Evolutionary conservation across 2,888 invertebrate genomes (phyloP).

Genomic region (Drosophila helvetica): DNA sequence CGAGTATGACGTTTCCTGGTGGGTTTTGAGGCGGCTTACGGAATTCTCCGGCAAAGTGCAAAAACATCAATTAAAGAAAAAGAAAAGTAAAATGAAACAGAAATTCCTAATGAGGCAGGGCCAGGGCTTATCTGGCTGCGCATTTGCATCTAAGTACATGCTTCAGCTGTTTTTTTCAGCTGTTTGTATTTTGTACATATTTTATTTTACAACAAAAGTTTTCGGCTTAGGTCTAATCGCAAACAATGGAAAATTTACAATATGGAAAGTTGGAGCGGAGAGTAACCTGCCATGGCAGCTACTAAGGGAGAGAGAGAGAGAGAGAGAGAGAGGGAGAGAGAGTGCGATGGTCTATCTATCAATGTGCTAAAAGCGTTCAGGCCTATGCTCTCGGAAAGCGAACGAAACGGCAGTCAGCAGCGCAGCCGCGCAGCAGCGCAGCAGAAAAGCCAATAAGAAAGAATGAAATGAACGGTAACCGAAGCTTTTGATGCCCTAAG

Average conservation of each 20-base stretch:
- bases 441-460: background rate
- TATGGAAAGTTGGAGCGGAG: slow-evolving; percentile 60
- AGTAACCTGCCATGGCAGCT: no score
- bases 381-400: slow-evolving; percentile 40
- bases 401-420: slow-evolving; percentile 5
- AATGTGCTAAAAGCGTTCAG: slow-evolving; percentile 53
- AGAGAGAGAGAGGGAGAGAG: slow-evolving; percentile 17
- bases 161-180: background rate
- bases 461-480: background rate
- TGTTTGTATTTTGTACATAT: background rate
- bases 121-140: slow-evolving; percentile 13
- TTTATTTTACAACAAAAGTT: slow-evolving; percentile 30
- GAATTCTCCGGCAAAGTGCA: slow-evolving; percentile 21
- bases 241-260: slow-evolving; percentile 73
- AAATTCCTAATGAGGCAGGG: slow-evolving; percentile 23
- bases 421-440: no score
- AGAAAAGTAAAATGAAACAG: slow-evolving; percentile 42
- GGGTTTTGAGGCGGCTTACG: slow-evolving; percentile 26
- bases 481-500: background rate
- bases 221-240: slow-evolving; percentile 67
- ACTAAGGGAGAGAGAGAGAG: slow-evolving; percentile 24
- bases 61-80: slow-evolving; percentile 15
- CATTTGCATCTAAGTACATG: slow-evolving; percentile 22
- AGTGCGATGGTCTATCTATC: slow-evolving; percentile 52
- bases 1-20: slow-evolving; percentile 42